These are phyloP conservation scores for Potamarius usumacintae DNA, from an alignment of 2,113 vertebrate species.

Conservation along the genomic window DNA sequence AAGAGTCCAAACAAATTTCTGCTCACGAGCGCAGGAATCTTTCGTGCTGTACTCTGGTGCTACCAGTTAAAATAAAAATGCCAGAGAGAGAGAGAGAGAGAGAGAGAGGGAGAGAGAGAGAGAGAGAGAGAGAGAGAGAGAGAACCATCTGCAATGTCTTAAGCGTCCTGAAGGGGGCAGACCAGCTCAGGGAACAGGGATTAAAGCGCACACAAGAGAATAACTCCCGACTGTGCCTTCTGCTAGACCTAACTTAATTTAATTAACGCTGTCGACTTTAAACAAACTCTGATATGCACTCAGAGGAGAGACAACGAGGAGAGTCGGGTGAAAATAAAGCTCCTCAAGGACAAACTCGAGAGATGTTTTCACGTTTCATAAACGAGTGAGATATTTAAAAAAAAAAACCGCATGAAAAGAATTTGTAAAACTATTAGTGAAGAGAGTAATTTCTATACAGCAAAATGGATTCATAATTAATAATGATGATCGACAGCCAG, in stretches of 20 bases:
- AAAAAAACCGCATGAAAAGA: not conserved
- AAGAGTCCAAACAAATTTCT: not conserved
- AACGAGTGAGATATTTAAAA: not conserved
- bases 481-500: not conserved
- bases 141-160: constrained; percentile 46
- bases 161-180: constrained; percentile 70
- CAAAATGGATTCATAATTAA: no score
- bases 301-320: constrained; percentile 31
- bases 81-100: not conserved
- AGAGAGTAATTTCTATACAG: not conserved
- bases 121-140: not conserved
- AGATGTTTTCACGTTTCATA: constrained; percentile 9
- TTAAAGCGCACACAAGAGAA: constrained; percentile 61
- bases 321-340: constrained; percentile 9
- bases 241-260: constrained; percentile 76
- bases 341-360: constrained; percentile 4
- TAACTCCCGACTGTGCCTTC: constrained; percentile 68
- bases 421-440: not conserved
- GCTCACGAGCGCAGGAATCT: not conserved
- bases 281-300: constrained; percentile 72
- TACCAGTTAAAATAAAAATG: not conserved
- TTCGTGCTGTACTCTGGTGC: not conserved
- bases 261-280: constrained; percentile 78
- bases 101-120: not conserved
- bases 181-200: constrained; percentile 64